Conservation (phyloP, 2,888 invertebrate species). For the Drosophila longiperda region DNA sequence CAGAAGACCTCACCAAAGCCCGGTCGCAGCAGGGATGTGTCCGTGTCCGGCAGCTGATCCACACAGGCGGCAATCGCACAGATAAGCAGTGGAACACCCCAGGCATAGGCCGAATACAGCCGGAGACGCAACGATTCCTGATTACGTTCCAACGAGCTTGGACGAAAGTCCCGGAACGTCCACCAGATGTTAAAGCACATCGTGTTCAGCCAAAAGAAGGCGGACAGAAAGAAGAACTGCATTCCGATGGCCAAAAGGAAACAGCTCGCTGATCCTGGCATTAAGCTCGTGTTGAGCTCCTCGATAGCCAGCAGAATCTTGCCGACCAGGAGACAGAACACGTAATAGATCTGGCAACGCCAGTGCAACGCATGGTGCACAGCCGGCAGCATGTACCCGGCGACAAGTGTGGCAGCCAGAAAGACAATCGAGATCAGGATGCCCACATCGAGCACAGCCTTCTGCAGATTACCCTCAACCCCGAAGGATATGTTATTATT, state of each 20-base stretch:
- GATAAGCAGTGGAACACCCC: conserved; percentile 92
- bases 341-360: conserved; percentile 95
- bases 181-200: conserved; percentile 98
- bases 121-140: conserved; percentile 93
- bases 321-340: conserved; percentile 92
- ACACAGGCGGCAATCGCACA: conserved; percentile 90
- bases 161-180: conserved; percentile 93
- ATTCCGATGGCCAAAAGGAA: conserved; percentile 89
- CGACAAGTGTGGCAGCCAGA: conserved; percentile 91
- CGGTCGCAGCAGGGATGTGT: conserved; percentile 88
- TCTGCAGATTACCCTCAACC: conserved; percentile 85
- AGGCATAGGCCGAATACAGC: conserved; percentile 93
- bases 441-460: conserved; percentile 91
- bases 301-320: conserved; percentile 92
- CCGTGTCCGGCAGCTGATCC: conserved; percentile 88
- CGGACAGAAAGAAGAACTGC: conserved; percentile 95
- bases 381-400: conserved; percentile 92
- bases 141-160: conserved; percentile 93
- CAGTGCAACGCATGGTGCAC: conserved; percentile 95
- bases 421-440: conserved; percentile 93
- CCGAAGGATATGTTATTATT: conserved; percentile 4
- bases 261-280: conserved; percentile 88
- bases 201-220: conserved; percentile 96
- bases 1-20: conserved; percentile 91
- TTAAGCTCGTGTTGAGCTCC: conserved; percentile 88